Base-by-base conservation (phyloP, 2,888 invertebrate species). In the Eupithecia pulchellata region DNA sequence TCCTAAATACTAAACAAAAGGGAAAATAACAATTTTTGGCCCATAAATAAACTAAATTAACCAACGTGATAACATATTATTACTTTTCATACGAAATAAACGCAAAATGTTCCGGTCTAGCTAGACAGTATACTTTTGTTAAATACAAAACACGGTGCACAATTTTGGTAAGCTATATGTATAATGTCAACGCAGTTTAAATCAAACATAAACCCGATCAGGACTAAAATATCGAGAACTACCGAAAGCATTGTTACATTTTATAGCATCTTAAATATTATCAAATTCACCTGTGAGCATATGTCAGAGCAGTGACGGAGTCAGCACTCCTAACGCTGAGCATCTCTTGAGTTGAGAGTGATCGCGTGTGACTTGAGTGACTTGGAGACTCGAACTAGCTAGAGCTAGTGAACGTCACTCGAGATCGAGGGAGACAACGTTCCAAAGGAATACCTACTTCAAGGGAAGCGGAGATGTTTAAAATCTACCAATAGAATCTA, bases 311-410 rank as follows among this genome's bases (percentile, higher is more conserved):
- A 64, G 63, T 20, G 32, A 6, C 34, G 6, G 32, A 65, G 58
- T 63, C 72, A 69, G 69, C 25, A 32, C 27, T 61, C 64, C 64
- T 27, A 30, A 6, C 17, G 29, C 2, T 17, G 17, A 29, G 57
- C 32, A 34, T 63, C 72, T 32, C 68, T 72, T 39, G 17, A 60
- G 66, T 66, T 66, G 68, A 57, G 60, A 55, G 68, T 68, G 62
- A 72, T 64, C 66, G 68, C 58, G 58, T 63, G 52, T 36, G 65
- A n/a, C n/a, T n/a, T n/a, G n/a, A n/a, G n/a, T n/a, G n/a, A n/a
- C n/a, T n/a, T 42, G 3, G 9, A n/a, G 30, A 61, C 61, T 36
- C 13, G 8, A 29, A 57, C 29, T 47, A 1, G 34, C 34, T 39
- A 52, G 47, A 47, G 20, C 20, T 47, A 25, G 52, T 57, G 17